These are phyloP conservation scores for Amblyraja radiata DNA, from an alignment of 2,797 vertebrate genomes.

Conservation along the genomic window DNA sequence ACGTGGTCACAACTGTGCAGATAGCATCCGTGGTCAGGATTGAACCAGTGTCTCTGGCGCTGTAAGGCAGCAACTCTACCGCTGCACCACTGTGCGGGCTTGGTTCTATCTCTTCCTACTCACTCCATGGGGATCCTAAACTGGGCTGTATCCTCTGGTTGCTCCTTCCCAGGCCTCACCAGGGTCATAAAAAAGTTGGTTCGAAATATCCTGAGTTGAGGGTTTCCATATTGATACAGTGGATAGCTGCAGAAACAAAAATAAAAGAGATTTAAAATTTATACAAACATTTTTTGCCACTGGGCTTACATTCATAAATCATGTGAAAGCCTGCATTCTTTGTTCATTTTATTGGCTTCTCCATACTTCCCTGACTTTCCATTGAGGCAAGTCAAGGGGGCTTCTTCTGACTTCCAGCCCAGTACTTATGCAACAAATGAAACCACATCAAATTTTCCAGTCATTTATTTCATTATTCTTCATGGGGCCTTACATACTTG, in stretches of 20 bases:
- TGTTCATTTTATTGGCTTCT: neutral
- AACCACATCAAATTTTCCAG: neutral
- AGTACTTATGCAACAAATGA: neutral
- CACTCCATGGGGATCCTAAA: conserved; percentile 91
- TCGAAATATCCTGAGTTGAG: conserved; percentile 85
- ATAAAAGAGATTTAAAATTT: conserved; percentile 14
- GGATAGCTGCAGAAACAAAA: conserved; percentile 64
- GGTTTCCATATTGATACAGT: conserved; percentile 81
- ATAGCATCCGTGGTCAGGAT: too few relatives aligned
- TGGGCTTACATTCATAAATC: neutral
- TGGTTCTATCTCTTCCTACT: conserved; percentile 51
- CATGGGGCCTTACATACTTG: neutral
- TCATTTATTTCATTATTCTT: neutral
- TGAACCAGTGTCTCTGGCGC: too few relatives aligned
- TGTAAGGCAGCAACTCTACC: too few relatives aligned
- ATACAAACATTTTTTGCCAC: neutral
- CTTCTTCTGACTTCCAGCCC: neutral
- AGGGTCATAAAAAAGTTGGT: conserved; percentile 79
- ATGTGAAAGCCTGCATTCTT: neutral
- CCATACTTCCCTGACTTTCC: neutral
- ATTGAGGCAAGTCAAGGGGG: neutral
- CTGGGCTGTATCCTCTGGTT: conserved; percentile 81
- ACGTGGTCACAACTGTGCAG: too few relatives aligned
- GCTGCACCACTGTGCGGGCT: too few relatives aligned
- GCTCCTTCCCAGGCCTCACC: conserved; percentile 79